phyloP scores from a whole-genome alignment of 1,140 invertebrate genomes.

The Neoseiulus cucumeris region DNA sequence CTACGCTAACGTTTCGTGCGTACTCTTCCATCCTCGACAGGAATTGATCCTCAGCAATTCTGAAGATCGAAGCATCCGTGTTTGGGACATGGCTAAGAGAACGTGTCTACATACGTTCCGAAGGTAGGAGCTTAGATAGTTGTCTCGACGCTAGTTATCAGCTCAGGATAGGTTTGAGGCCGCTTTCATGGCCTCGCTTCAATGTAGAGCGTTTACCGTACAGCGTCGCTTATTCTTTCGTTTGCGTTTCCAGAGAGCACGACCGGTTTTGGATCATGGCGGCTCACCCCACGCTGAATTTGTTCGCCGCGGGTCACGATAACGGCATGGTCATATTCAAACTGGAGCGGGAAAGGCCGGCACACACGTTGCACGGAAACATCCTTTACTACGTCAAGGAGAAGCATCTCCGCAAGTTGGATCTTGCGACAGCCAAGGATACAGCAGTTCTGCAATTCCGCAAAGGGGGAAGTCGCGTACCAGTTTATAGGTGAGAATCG shows the following conservation, averaged over 20 bases:
- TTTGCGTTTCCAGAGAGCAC: constrained; percentile 45
- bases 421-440: constrained; percentile 83
- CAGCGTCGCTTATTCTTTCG: background rate
- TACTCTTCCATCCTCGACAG: constrained; percentile 87
- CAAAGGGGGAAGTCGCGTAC: constrained; percentile 42
- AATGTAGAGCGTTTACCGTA: too few species aligned
- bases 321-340: constrained; percentile 67
- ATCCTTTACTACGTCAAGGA: constrained; percentile 92
- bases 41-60: constrained; percentile 92
- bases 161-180: too few species aligned
- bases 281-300: constrained; percentile 49
- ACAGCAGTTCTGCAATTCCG: constrained; percentile 78
- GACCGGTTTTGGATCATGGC: constrained; percentile 91
- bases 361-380: constrained; percentile 81
- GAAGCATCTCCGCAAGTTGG: constrained; percentile 63
- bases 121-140: too few species aligned
- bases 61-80: constrained; percentile 90
- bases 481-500: constrained; percentile 40
- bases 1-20: constrained; percentile 97
- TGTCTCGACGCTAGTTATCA: too few species aligned
- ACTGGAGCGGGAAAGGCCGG: constrained; percentile 83
- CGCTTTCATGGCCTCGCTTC: too few species aligned
- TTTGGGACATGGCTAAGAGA: constrained; percentile 97
- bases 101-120: constrained; percentile 89
- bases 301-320: constrained; percentile 86